A percentile compares a stretch with the other conserved stretches of the same genome.
phyloP scores from a whole-genome alignment of 2,888 invertebrate genomes.

The Synergus gifuensis region DNA sequence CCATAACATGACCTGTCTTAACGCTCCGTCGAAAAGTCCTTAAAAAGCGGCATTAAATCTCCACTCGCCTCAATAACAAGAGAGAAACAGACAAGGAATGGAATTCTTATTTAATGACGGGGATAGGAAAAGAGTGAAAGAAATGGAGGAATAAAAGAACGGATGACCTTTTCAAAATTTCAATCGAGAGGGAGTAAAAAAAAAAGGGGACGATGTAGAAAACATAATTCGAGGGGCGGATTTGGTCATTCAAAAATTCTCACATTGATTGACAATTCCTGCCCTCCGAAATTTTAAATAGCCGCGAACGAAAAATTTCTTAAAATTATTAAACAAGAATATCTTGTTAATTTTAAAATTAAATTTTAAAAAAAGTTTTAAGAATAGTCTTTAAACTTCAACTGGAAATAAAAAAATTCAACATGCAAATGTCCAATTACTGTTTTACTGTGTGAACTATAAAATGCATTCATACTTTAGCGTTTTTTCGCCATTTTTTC shows the following conservation, averaged over 20 bases:
- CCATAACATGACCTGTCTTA: slow-evolving; percentile 74
- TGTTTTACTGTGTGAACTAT: neutral
- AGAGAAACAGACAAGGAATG: slow-evolving; percentile 5
- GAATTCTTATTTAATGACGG: slow-evolving; percentile 31
- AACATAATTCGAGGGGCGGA: neutral
- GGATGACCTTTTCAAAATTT: neutral
- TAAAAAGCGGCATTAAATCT: slow-evolving; percentile 57
- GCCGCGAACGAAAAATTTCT: too few species aligned
- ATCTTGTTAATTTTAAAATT: too few species aligned
- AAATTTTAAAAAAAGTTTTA: too few species aligned
- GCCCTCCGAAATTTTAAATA: neutral
- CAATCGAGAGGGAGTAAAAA: neutral
- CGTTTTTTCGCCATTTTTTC: slow-evolving; percentile 8
- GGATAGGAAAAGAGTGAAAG: slow-evolving; percentile 44
- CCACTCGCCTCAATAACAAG: slow-evolving; percentile 41
- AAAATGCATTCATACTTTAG: neutral
- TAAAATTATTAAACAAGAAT: too few species aligned
- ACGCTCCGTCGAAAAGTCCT: slow-evolving; percentile 63
- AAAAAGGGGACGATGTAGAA: neutral
- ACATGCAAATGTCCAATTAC: neutral
- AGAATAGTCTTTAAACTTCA: neutral
- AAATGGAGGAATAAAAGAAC: neutral
- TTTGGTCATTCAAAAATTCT: neutral
- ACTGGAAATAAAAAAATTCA: neutral
- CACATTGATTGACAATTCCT: neutral